These are phyloP conservation scores for Carassius carassius DNA, from an alignment of 2,113 vertebrate species.

Conservation along the genomic window DNA sequence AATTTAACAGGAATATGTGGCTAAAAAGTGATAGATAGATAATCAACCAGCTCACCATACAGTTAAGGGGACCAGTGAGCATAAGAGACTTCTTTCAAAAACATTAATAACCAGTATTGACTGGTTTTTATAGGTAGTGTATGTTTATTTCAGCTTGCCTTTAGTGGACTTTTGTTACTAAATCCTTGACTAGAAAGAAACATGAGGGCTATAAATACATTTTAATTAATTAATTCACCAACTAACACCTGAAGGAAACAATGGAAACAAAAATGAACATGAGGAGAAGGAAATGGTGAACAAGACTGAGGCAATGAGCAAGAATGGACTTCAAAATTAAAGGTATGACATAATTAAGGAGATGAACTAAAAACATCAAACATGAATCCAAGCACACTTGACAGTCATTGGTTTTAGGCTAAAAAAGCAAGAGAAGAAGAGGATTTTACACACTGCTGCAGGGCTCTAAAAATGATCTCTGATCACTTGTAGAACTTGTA, in stretches of 20 bases:
- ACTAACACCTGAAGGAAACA: neutral
- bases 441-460: conserved; percentile 35
- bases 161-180: neutral
- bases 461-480: conserved; percentile 10
- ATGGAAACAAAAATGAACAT: neutral
- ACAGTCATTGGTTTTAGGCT: neutral
- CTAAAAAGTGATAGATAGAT: neutral
- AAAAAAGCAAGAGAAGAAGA: conserved; percentile 12
- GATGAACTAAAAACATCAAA: neutral
- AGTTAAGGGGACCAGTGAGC: neutral
- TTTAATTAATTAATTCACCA: neutral
- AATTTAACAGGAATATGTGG: neutral
- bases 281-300: neutral
- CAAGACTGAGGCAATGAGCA: neutral
- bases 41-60: neutral
- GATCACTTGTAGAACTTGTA: conserved; percentile 48
- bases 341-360: neutral
- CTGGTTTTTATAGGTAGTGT: neutral
- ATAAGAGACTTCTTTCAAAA: neutral
- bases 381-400: neutral
- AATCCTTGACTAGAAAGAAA: neutral
- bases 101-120: neutral
- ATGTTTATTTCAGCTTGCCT: neutral
- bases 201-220: neutral
- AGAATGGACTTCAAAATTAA: neutral